Base-by-base conservation (phyloP, 92 coral and sea anemone genomes). In the Porites rus region DNA sequence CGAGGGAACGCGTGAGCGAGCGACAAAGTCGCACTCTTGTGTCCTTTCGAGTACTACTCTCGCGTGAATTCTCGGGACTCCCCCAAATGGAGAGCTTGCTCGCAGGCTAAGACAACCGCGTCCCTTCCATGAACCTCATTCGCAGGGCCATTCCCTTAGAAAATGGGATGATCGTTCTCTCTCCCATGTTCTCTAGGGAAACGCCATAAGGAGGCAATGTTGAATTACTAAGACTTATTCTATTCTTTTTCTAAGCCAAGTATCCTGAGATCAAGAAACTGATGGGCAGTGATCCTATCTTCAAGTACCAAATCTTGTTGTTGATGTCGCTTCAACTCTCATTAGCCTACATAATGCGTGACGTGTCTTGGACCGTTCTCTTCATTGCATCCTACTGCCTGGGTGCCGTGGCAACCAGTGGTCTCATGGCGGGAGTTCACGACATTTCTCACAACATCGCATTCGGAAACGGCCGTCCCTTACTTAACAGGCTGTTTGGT, bases 361-460 rank as follows among this genome's bases (percentile, higher is more conserved):
- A 87, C 21, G 72, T 67, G 20, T 91, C 91, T 51, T 76, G 91
- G 93, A 61, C 91, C 0, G 53, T 70, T 2, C 77, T 91, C 43
- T 72, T 91, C 14, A 50, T 81, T 0, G 21, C 85, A 65, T 77
- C 81, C 17, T 91, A 86, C 70, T 87, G 82, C 86, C 72, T 75
- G 20, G 93, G 93, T 6, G 89, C 93, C 6, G 64, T 87, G 8
- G 77, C 88, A 8, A 82, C 80, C 66, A 88, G 87, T 76, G 77
- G 91, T 16, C 71, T 91, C 7, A 76, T 86, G 14, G 91, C 77
- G 43, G 93, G 84, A 8, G 81, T 87, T 12, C 91, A 91, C 77
- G 93, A 91, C 31, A 91, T 91, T 76, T 86, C 85, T 38, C 93
- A 91, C 52, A 91, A 91, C 64, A 76, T 91, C 71, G 84, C 93